phyloP scores from a whole-genome alignment of 2,797 vertebrate genomes.

The Platyrinchus mystaceus region DNA sequence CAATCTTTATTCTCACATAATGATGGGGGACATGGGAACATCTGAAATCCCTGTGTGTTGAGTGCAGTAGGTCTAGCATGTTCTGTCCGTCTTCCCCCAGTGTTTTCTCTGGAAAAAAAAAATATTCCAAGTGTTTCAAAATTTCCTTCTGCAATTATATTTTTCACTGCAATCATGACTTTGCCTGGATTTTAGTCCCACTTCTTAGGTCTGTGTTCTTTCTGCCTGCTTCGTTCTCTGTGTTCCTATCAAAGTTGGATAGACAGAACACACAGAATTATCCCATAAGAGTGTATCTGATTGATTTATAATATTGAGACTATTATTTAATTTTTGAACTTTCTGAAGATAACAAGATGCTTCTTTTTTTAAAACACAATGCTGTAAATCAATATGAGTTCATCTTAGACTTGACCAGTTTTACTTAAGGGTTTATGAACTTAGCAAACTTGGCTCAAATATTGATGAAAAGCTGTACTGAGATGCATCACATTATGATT shows the following conservation, averaged over 20 bases:
- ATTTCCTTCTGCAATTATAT: neutral
- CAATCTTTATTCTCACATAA: neutral
- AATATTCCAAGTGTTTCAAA: neutral
- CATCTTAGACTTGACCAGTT: neutral
- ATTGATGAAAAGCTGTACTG: neutral
- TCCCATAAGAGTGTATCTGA: neutral
- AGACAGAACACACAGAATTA: neutral
- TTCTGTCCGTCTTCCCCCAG: neutral
- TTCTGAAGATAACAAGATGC: neutral
- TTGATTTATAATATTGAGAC: neutral
- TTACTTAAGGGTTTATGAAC: conserved; percentile 2
- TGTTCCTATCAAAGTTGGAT: neutral
- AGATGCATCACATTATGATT: neutral
- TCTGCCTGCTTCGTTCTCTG: neutral
- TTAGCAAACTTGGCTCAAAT: conserved; percentile 1
- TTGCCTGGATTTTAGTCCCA: neutral
- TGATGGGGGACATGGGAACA: neutral
- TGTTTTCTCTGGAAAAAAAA: neutral
- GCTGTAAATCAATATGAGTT: neutral
- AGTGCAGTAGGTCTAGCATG: neutral
- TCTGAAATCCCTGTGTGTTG: neutral
- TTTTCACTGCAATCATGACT: neutral
- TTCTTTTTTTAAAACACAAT: neutral
- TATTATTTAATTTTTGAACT: neutral
- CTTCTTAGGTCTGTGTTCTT: neutral